Base-by-base conservation (phyloP, 2,797 vertebrate genomes). In the Clarias laeviceps region DNA sequence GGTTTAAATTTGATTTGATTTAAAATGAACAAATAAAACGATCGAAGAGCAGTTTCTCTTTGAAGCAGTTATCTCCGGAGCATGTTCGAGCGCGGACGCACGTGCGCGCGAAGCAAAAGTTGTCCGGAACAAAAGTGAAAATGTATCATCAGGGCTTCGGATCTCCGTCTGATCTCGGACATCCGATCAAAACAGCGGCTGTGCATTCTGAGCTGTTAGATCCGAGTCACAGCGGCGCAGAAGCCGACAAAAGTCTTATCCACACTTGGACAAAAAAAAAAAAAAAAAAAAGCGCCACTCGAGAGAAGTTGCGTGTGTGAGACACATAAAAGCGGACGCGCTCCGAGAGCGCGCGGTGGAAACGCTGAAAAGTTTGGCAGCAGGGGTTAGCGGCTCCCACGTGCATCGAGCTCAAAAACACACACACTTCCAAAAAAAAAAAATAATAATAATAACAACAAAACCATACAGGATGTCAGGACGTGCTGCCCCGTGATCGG, bases 321-420 rank as follows among this genome's bases (percentile, higher is more conserved):
- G 40, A 73, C 27, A 57, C 56, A 70, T 79, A 45, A 76, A 83
- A 77, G 86, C 83, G 82, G 29, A 32, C 57, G 72, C 82, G 85
- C 61, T 29, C 40, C 50, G 65, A 84, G 73, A 82, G 69, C 85
- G 40, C 22, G 3, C 20, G 14, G 14, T 32, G 54, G 27, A 59
- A 34, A 37, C 50, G 29, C 22, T 56, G 72, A 81, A 85, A 86
- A 86, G 87, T 86, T 86, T 88, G 72, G 34, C 5, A 77, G 61
- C 40, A 65, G 34, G 24, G 54, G 61, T 69, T 50, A 9, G 82
- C 57, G 57, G 15, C 82, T 64, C 64, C 69, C 74, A 57, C 69
- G n/a, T 40, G 50, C 18, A 70, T 50, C 65, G 22, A 57, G 64
- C 27, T 29, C 40, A 32, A 8, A 66, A 3, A 22, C 27, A 32